phyloP scores from a whole-genome alignment of 2,888 invertebrate species.

The Machimus atricapillus region DNA sequence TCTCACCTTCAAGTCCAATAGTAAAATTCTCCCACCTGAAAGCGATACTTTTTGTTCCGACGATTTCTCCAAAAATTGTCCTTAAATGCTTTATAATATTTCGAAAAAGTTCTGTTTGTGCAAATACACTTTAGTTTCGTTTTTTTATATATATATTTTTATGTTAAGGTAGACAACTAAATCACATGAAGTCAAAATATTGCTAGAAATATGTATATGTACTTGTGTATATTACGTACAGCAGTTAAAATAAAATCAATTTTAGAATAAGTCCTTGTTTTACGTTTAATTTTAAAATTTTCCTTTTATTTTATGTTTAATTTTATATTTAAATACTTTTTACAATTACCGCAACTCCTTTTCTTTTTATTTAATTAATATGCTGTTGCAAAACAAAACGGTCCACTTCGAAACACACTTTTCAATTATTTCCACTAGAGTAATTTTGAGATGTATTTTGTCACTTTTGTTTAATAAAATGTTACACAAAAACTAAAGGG shows the following conservation, averaged over 20 bases:
- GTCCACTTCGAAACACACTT: constrained; percentile 28
- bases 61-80: background rate
- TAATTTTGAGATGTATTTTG: constrained; percentile 33
- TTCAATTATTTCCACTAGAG: constrained; percentile 10
- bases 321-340: background rate
- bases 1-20: constrained; percentile 1
- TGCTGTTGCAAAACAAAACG: background rate
- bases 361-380: background rate
- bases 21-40: background rate
- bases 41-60: background rate
- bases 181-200: constrained; percentile 27
- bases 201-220: background rate
- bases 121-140: background rate
- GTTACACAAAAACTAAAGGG: constrained; percentile 29
- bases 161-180: background rate
- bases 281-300: background rate
- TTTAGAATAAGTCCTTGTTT: background rate
- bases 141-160: background rate
- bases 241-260: background rate
- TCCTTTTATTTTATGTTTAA: background rate
- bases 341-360: background rate
- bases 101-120: background rate
- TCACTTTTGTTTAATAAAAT: constrained; percentile 12
- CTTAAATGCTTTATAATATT: background rate
- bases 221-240: background rate